Base-by-base conservation (phyloP, 1,140 invertebrate genomes). In the Cataglyphis hispanica region DNA sequence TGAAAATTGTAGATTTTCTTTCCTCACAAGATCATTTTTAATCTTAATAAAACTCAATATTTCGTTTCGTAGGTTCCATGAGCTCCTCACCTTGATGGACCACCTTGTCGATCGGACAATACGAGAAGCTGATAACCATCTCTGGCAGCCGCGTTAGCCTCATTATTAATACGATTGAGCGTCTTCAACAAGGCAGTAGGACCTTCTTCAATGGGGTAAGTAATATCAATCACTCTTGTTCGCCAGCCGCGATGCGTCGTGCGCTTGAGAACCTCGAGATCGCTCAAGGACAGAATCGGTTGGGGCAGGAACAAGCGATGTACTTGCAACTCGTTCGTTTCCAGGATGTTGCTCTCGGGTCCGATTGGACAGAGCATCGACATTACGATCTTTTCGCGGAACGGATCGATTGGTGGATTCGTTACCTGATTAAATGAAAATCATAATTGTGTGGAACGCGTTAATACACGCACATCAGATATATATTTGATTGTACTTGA, bases 371-470 rank as follows among this genome's bases (percentile, higher is more conserved):
- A 98, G 84, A 98, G 97, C 92, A 99, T 95, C 0, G 99, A 99
- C 99, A 99, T 99, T 69, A 99, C 99, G 86, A 99, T 98, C 94
- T 98, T 98, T 95, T 99, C 99, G 90, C 99, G 97, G 96, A 99
- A 99, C 56, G 99, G 99, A 96, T 99, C 99, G 88, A 99, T 99
- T 5, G 99, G 99, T n/a, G 99, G 99, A 96, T 99, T 99, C 86
- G 99, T 99, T 63, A 99, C 99, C 96, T 96, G 72, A 43, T 22
- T 84, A n/a, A n/a, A 87, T 27, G 67, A 5, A 53, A 46, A 40
- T 63, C 13, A 46, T 31, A 75, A 83, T 56, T 4, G 46, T 50
- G 46, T 50, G 6, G 3, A 2, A 63, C 5, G 13, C n/a, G 2
- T 74, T 72, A 80, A 69, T 46, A 46, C 11, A 46, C 7, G 16